Base-by-base conservation (phyloP, 2,113 vertebrate genomes). In the Oriolus oriolus region DNA sequence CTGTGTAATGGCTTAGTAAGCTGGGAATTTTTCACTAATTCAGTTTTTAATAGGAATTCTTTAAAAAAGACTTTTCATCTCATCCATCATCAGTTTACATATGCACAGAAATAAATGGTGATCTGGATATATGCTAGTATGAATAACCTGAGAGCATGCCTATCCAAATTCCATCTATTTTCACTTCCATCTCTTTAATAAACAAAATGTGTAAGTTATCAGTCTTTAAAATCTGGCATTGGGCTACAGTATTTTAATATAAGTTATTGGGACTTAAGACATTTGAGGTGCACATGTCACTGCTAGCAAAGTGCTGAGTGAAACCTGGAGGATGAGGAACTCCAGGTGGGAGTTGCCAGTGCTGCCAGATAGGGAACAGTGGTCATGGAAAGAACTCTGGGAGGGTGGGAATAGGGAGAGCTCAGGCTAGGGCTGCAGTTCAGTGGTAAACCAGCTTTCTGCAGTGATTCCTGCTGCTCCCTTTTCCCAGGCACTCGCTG, bases 1-100 rank as follows among this genome's bases (percentile, higher is more conserved):
- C 33, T 73, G 15, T 56, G 39, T 59, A 89, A 87, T 86, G 52
- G 41, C 35, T 77, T 60, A 49, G 42, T 73, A 88, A 93, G 24
- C 54, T 77, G 21, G 21, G 21, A 53, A 39, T 92, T 90, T 87
- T 95, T 89, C 24, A 59, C 52, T 50, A 53, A 19, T 88, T 88
- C 19, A 56, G 61, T 84, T 90, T 81, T 86, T 81, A 89, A 60
- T 78, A 33, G 45, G 24, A 71, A 18, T 84, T 90, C 23, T 31
- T 11, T 22, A 31, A 64, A 64, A 63, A 71, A 8, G 3, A 26
- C 30, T 61, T n/a, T 85, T 79, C 19, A 61, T 89, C 44, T 90
- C 27, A 84, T 71, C 44, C n/a, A 63, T 84, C 41, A 83, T 82
- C 39, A 26, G 7, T 85, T 85, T 56, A 21, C 31, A 33, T 63